A percentile compares a stretch with the other conserved stretches of the same genome.
Evolutionary conservation across 2,797 vertebrate genomes (phyloP).

Genomic region (Sylvia borin): DNA sequence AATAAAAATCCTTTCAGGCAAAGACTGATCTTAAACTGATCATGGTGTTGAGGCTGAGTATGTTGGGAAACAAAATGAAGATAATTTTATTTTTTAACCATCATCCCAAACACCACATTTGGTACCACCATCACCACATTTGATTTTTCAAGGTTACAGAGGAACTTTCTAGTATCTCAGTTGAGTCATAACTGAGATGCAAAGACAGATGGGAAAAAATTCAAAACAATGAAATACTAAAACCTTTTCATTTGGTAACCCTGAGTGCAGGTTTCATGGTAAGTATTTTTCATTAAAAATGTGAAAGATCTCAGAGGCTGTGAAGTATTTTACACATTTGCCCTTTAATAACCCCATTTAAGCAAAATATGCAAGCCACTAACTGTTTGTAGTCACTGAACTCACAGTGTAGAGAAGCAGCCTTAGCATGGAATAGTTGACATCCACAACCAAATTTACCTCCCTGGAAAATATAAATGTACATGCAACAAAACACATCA

Average conservation of each 20-base stretch:
- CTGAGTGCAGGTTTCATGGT: background rate
- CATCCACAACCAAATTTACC: background rate
- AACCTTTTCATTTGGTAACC: background rate
- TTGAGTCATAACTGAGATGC: background rate
- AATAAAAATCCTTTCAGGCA: background rate
- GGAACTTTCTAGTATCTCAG: background rate
- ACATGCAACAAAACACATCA: background rate
- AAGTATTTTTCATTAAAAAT: background rate
- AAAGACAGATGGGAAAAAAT: background rate
- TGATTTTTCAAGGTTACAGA: background rate
- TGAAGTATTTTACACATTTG: background rate
- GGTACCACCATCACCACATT: background rate
- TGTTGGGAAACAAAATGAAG: background rate
- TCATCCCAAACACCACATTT: background rate
- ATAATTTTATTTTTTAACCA: background rate
- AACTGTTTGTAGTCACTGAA: background rate
- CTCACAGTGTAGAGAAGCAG: background rate
- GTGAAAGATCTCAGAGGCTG: background rate
- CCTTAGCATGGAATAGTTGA: background rate
- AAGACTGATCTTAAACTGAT: background rate
- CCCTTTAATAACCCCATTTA: background rate
- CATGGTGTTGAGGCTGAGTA: background rate
- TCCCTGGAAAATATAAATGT: background rate
- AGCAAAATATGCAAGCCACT: background rate
- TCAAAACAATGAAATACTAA: background rate